These are phyloP conservation scores for Cassiopea xamachana DNA, from an alignment of 30 jellyfish, hydroid and myxozoan genomes.

Conservation along the genomic window DNA sequence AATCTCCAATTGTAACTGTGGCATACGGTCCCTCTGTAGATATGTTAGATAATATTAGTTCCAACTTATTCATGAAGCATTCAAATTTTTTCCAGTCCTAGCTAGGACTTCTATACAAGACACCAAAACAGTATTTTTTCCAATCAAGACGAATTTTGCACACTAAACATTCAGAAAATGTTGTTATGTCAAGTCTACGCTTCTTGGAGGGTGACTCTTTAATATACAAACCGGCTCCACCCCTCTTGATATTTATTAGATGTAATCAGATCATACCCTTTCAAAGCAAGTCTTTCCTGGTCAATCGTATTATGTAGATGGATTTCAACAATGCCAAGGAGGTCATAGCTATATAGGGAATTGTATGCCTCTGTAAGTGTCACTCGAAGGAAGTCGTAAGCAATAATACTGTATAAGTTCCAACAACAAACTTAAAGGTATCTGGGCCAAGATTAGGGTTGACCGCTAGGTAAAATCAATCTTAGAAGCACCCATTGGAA, in stretches of 20 bases:
- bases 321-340: slow-evolving; percentile 37
- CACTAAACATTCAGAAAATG: background rate
- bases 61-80: slow-evolving; percentile 6
- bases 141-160: slow-evolving; percentile 10
- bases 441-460: slow-evolving; percentile 33
- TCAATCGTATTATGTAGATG: slow-evolving; percentile 19
- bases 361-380: slow-evolving; percentile 41
- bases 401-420: background rate
- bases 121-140: slow-evolving; percentile 18
- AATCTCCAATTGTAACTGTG: slow-evolving; percentile 19
- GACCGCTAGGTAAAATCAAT: slow-evolving; percentile 20
- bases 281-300: slow-evolving; percentile 22
- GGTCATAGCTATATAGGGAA: background rate
- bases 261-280: slow-evolving; percentile 20
- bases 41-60: slow-evolving; percentile 27
- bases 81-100: slow-evolving; percentile 9
- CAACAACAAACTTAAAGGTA: slow-evolving; percentile 25
- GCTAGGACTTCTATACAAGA: slow-evolving; percentile 19
- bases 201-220: slow-evolving; percentile 3
- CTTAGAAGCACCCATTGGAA: slow-evolving; percentile 11
- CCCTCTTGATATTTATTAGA: slow-evolving; percentile 25
- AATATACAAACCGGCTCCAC: slow-evolving; percentile 42
- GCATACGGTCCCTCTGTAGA: slow-evolving; percentile 22
- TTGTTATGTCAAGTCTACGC: slow-evolving; percentile 13
- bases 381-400: slow-evolving; percentile 7